phyloP scores from a whole-genome alignment of 2,113 vertebrate genomes.

The Pyrgilauda ruficollis region DNA sequence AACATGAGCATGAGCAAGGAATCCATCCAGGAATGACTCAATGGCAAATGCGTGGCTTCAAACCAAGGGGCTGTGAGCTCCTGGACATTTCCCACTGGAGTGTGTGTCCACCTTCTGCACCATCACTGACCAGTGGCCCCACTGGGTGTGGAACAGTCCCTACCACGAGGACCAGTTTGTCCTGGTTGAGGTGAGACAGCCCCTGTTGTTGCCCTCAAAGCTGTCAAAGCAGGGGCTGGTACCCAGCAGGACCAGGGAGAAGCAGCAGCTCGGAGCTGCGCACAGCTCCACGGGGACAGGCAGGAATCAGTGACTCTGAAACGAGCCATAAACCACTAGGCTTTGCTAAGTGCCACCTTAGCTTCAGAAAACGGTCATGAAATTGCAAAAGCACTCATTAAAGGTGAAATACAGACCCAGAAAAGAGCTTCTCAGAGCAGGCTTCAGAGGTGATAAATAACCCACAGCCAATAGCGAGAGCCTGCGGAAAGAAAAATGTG shows the following conservation, averaged over 20 bases:
- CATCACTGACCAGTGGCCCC: background rate
- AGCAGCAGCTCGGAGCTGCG: background rate
- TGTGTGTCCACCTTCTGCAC: background rate
- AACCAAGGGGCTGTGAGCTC: background rate
- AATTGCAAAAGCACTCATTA: conserved; percentile 47
- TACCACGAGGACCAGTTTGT: fast-evolving
- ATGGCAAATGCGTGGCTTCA: background rate
- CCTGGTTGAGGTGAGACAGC: background rate
- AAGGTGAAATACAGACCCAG: conserved; percentile 28
- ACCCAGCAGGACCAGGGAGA: background rate
- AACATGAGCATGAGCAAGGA: background rate
- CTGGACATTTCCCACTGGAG: background rate
- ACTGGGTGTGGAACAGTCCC: background rate
- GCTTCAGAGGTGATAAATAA: conserved; percentile 28
- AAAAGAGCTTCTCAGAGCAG: background rate
- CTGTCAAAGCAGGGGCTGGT: background rate
- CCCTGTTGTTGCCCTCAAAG: background rate
- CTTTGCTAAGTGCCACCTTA: conserved; percentile 2
- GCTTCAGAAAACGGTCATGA: conserved; percentile 34
- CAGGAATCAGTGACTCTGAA: background rate
- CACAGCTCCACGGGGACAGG: background rate
- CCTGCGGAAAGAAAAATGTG: background rate
- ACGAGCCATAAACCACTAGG: background rate
- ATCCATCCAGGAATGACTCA: background rate
- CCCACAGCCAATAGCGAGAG: background rate